Evolutionary conservation across 1,140 invertebrate genomes (phyloP).

Genomic region (Pararge aegeria): DNA sequence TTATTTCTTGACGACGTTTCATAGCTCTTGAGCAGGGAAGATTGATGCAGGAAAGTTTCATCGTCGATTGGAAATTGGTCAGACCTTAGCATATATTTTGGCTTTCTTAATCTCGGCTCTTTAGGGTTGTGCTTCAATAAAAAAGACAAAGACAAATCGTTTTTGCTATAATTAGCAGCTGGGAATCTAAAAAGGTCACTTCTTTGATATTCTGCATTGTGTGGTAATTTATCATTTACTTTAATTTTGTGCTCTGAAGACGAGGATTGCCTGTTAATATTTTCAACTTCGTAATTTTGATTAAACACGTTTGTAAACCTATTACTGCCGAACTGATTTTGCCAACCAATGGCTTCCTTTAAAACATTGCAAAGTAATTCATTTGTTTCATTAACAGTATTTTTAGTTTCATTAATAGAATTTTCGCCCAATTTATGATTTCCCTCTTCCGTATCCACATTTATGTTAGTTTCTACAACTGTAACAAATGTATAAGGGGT

Average conservation of each 20-base stretch:
- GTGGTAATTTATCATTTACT: not conserved
- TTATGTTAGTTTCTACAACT: not conserved
- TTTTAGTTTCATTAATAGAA: not conserved
- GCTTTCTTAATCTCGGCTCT: not conserved
- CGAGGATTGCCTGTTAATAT: not conserved
- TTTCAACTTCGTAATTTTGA: not conserved
- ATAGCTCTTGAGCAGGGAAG: not conserved
- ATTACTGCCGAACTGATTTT: not conserved
- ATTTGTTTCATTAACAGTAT: conserved; percentile 34
- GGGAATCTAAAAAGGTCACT: not conserved
- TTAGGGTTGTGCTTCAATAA: not conserved
- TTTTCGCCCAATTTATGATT: not conserved
- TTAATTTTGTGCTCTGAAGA: not conserved
- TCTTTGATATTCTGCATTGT: not conserved
- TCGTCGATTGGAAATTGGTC: not conserved
- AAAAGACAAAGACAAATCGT: not conserved
- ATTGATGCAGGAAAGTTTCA: not conserved
- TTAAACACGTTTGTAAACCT: not conserved
- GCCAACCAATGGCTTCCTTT: conserved; percentile 32
- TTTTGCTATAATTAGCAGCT: not conserved
- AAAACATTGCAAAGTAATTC: conserved; percentile 45
- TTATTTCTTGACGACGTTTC: not conserved
- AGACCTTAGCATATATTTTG: not conserved
- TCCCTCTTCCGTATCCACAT: not conserved
- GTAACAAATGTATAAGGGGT: not conserved